Evolutionary conservation across 2,113 vertebrate species (phyloP).

Genomic region (Tragelaphus scriptus): DNA sequence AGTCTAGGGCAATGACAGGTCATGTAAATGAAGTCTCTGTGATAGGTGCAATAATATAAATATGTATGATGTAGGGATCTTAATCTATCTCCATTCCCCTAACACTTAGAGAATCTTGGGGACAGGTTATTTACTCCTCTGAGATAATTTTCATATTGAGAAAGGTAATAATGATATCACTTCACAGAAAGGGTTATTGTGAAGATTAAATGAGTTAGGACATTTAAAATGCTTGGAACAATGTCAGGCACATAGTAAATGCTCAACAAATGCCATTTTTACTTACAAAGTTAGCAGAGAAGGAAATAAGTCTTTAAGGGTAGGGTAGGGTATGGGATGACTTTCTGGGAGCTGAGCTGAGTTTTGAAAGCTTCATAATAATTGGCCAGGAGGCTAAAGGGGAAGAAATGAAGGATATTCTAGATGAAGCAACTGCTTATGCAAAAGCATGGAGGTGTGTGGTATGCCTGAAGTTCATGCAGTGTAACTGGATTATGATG

Average conservation of each 20-base stretch:
- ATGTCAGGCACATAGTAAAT: slow-evolving; percentile 4
- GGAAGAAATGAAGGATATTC: background rate
- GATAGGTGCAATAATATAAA: background rate
- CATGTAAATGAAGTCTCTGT: background rate
- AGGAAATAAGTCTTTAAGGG: background rate
- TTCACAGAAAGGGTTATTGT: background rate
- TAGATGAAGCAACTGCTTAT: background rate
- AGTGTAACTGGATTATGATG: background rate
- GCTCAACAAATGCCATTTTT: background rate
- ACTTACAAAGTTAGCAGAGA: background rate
- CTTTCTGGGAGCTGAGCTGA: slow-evolving; percentile 7
- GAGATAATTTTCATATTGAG: background rate
- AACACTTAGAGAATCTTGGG: background rate
- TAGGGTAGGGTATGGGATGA: background rate
- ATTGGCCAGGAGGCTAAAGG: background rate
- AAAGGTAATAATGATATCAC: background rate
- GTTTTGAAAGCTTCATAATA: slow-evolving; percentile 20
- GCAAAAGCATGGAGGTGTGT: background rate
- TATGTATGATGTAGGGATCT: background rate
- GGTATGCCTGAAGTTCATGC: background rate
- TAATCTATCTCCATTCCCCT: background rate
- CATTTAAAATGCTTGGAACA: background rate
- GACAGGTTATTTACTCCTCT: slow-evolving; percentile 22
- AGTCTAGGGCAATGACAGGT: background rate
- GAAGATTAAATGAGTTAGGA: slow-evolving; percentile 36